Evolutionary conservation across 2,888 invertebrate species (phyloP), one percentile per base, ranked within the genome.

Genomic region (Dicyrtoma fusca): DNA sequence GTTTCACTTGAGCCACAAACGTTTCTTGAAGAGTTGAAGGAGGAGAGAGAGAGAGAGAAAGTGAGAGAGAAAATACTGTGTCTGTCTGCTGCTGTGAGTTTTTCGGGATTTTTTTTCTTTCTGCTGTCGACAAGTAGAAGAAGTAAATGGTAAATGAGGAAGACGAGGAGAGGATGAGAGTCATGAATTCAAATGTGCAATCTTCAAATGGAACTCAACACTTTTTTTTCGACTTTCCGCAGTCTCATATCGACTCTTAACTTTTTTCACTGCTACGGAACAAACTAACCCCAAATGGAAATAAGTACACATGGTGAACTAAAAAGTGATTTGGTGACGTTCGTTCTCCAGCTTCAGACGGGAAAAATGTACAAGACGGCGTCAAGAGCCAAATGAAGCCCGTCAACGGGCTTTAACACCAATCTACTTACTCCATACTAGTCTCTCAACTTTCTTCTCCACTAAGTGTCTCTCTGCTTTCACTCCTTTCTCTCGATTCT

Each of bases 271-370:
- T 21, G 23, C 25, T 21, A 57, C 25, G 11, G 25, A 34, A 34
- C 34, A 34, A 34, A 34, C 57, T 57, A 21, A 57, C 57, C 57
- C 25, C 61, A 61, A 61, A 44, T 42, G 44, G 61, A 61, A 44
- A 63, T 47, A 25, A 63, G 63, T 63, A 45, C 63, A 63, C 63
- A 63, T 63, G 34, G 47, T 63, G 47, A 63, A 63, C 14, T 63
- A 45, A 47, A 63, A 63, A 63, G 14, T 47, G 47, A 63, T 23
- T 63, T 23, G 19, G 61, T 61, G 42, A 14, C 26, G 14, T 61
- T 44, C 21, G 42, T 23, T 4, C 13, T 13, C 13, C 5, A 17
- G 49, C 49, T 4, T 49, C 49, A 49, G 49, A 49, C 49, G 11
- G 4, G 49, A 13, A 49, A 14, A 17, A 49, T 49, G 55, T 17